Conservation (phyloP, 2,113 vertebrate species). For the Pampusana beccarii region DNA sequence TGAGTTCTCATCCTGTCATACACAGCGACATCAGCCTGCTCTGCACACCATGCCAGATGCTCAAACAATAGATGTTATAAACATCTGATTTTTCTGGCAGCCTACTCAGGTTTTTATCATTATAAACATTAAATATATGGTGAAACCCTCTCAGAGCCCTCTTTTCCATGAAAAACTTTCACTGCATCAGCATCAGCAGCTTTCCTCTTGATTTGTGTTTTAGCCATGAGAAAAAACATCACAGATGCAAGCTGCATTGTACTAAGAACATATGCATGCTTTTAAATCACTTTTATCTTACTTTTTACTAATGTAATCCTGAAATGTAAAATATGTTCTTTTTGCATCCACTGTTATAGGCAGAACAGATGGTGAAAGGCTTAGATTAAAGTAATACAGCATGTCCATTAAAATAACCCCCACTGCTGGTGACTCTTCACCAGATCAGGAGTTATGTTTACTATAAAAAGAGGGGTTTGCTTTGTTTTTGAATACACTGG, state of each 20-base stretch:
- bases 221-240: conserved; percentile 71
- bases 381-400: conserved; percentile 81
- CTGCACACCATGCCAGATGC: conserved; percentile 52
- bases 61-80: conserved; percentile 36
- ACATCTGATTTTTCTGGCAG: conserved; percentile 61
- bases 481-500: conserved; percentile 29
- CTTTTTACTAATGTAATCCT: conserved; percentile 84
- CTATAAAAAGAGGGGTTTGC: conserved; percentile 50
- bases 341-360: conserved; percentile 75
- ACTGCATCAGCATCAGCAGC: conserved; percentile 67
- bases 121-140: conserved; percentile 66
- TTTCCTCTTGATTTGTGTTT: conserved; percentile 78
- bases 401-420: conserved; percentile 80
- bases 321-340: conserved; percentile 82
- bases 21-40: conserved; percentile 1
- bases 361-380: conserved; percentile 82
- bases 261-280: conserved; percentile 79
- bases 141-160: conserved; percentile 59
- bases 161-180: conserved; percentile 74
- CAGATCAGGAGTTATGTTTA: conserved; percentile 66
- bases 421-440: conserved; percentile 67
- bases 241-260: conserved; percentile 75
- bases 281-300: conserved; percentile 88
- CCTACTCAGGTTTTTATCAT: conserved; percentile 64
- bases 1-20: not conserved